phyloP scores from a whole-genome alignment of 2,113 vertebrate genomes.

The Eleginops maclovinus region DNA sequence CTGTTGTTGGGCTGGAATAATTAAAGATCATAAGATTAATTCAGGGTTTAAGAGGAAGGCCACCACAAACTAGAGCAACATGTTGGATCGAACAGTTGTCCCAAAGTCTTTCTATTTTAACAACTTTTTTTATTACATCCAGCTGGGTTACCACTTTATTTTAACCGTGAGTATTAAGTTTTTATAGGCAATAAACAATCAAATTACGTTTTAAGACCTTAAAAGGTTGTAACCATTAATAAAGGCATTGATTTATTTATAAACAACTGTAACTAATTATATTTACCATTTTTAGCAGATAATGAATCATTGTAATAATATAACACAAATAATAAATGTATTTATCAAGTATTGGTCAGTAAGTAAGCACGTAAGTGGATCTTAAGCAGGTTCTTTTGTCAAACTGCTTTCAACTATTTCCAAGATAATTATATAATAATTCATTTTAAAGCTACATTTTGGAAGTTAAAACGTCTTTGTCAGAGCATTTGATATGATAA shows the following conservation, averaged over 20 bases:
- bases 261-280: not conserved
- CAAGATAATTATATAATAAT: not conserved
- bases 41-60: slow-evolving; percentile 10
- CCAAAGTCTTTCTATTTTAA: slow-evolving; percentile 11
- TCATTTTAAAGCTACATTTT: not conserved
- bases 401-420: not conserved
- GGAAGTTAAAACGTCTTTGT: not conserved
- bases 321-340: not conserved
- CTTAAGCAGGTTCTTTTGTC: not conserved
- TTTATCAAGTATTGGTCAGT: too few species aligned
- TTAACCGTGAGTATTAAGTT: not conserved
- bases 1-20: slow-evolving; percentile 64
- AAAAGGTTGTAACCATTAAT: not conserved
- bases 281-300: not conserved
- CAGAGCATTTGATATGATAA: too few species aligned
- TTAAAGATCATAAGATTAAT: slow-evolving; percentile 56
- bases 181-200: not conserved
- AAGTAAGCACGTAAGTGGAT: too few species aligned
- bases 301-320: not conserved
- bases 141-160: not conserved
- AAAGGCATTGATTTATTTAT: not conserved
- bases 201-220: not conserved
- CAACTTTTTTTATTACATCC: not conserved
- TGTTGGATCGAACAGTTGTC: not conserved
- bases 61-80: not conserved